These are phyloP conservation scores for Etia nguti DNA, from an alignment of 2,113 vertebrate species.

Conservation along the genomic window DNA sequence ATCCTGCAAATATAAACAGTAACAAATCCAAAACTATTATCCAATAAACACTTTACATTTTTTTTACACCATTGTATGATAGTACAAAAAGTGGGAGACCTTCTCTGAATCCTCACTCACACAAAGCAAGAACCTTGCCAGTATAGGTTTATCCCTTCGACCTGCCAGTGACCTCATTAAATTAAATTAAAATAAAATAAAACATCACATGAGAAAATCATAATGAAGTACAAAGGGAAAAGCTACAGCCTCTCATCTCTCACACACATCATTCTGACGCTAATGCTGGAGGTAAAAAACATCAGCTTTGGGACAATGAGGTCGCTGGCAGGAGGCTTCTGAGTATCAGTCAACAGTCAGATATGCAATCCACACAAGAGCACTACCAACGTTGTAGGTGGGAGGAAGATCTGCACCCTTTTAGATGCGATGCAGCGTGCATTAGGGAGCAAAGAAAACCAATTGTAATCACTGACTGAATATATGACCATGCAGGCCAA, in stretches of 20 bases:
- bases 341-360: neutral
- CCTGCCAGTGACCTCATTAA: conserved; percentile 3
- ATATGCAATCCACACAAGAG: neutral
- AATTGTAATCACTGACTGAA: neutral
- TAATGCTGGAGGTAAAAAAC: neutral
- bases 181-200: neutral
- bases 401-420: conserved; percentile 2
- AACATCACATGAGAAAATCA: neutral
- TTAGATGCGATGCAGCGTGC: neutral
- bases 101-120: conserved; percentile 30
- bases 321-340: conserved; percentile 1
- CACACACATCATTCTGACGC: neutral
- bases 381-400: neutral
- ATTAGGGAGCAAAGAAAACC: neutral
- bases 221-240: neutral
- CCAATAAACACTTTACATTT: conserved; percentile 83
- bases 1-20: conserved; percentile 99
- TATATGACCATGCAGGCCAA: neutral
- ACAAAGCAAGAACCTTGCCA: neutral
- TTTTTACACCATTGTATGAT: conserved; percentile 80
- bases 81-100: conserved; percentile 72
- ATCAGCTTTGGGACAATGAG: neutral
- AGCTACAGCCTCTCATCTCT: neutral
- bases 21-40: conserved; percentile 96
- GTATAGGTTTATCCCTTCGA: neutral